Evolutionary conservation across 2,113 vertebrate genomes (phyloP), one percentile per base, ranked within the genome.

Genomic region (Sorex araneus): DNA sequence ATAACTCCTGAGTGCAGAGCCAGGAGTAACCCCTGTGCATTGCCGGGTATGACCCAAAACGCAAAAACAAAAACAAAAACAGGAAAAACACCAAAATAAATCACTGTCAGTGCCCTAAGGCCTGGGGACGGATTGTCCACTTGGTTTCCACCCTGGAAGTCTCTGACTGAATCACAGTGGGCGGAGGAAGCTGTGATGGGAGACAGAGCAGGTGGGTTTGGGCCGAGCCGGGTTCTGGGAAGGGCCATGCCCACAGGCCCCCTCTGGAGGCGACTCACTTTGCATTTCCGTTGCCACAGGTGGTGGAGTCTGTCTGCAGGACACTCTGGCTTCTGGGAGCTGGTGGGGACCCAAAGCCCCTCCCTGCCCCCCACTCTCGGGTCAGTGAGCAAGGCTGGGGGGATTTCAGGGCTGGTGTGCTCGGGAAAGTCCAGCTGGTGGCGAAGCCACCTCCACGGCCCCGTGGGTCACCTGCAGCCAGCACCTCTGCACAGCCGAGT

Each of bases 241-340:
- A n/a, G 19, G 43, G 27, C 1, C 0, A 23, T 2, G 34, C 2
- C 50, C 2, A 0, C 7, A 2, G 43, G 23, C 63, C 32, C 32
- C 60, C n/a, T 28, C 7, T 45, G 28, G 63, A 47, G 23, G 32
- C 6, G 50, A 3, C 12, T 8, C 34, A 27, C 16, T 25, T 28
- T n/a, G 36, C 54, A 30, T 67, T 67, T 67, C 3, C 28, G 28
- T 57, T 63, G 54, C 57, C 21, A 0, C 18, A 13, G 77, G 27
- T 13, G 13, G 34, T 11, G 27, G 25, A 43, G 66, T 64, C 21
- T 54, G 50, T 54, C 50, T 54, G 10, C 50, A 54, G 50, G 50
- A 54, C 50, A 54, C 16, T 10, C 16, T 16, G 54, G 3, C 12
- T 19, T 54, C 54, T 54, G 54, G 54, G 54, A 54, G 10, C 54